Base-by-base conservation (phyloP, 1,140 invertebrate species). In the Drosophila bocki region DNA sequence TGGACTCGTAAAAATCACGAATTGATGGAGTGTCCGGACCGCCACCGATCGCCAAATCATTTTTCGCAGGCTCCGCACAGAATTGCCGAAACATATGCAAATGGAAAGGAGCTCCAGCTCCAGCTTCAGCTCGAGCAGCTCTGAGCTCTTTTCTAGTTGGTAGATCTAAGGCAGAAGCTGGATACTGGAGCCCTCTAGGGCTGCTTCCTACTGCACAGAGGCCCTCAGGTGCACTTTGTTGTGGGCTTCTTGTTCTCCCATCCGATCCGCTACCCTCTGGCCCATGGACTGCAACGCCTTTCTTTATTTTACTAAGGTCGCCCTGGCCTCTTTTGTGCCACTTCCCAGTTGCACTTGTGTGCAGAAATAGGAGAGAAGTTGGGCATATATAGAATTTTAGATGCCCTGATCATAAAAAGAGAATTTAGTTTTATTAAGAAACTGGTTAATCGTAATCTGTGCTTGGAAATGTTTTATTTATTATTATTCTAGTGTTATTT, bases 1-100 rank as follows among this genome's bases (percentile, higher is more conserved):
- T 88, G 86, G 72, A 91, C 84, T 92, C 91, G 76, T 92, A 92
- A 92, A 92, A 92, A 91, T 92, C 91, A 92, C 87, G 91, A 92
- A 92, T 92, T 92, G 91, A 92, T 92, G 91, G 87, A 92, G 91
- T 92, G 91, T 86, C 88, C 77, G 82, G 86, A 48, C 39, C 42
- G 29, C 68, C 74, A 80, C 68, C 84, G 91, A 92, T 91, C 87
- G 85, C 70, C 82, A 92, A 91, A 92, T 92, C 79, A 91, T 92
- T 92, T 92, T 82, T 91, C 69, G 45, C 69, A 59, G 69, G 44
- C 53, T 71, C 75, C 78, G 81, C 86, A 69, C 85, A 76, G 85
- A 90, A 91, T 88, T 88, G 84, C 84, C 84, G 85, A 88, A 88
- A 88, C 84, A 88, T 88, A 88, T 87, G 84, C 84, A 87, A 86